Base-by-base conservation (phyloP, 2,888 invertebrate species). In the Nasonovia ribisnigri region DNA sequence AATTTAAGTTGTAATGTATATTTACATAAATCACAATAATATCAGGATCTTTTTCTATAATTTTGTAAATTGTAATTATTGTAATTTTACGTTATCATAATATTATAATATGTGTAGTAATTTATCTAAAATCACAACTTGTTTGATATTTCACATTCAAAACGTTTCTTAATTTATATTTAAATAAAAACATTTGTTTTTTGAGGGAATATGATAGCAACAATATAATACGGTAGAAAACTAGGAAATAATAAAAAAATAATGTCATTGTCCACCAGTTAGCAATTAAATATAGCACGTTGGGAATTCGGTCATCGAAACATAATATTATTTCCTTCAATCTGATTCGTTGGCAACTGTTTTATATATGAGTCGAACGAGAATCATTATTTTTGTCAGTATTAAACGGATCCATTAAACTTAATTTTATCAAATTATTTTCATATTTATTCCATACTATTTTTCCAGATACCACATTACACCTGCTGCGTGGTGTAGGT, bases 231-330 rank as follows among this genome's bases (percentile, higher is more conserved):
- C 16, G 16, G 36, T n/a, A 26, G 6, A 26, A 57, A 57, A 54
- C 24, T n/a, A 26, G 6, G 57, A 57, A 57, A 54, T 54, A 26
- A 57, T 57, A 26, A 6, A 57, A 60, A 67, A n/a, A 67, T n/a
- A 0, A 36, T 6, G 16, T 0, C 5, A 20, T n/a, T n/a, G 16
- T 67, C n/a, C 67, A 1, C 16, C n/a, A n/a, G 16, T n/a, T 67
- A 16, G 3, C 3, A 67, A n/a, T n/a, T n/a, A 11, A 67, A 67
- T 16, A n/a, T 16, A 67, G n/a, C 16, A n/a, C 36, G 1, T 36
- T 77, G 20, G 36, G 20, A 77, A 77, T 36, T 77, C 20, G 67
- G 36, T 77, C 36, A 77, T 77, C 16, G 36, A 36, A 20, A 77
- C 67, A 77, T 77, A 46, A 77, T 77, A 46, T 46, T 46, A 36